These are phyloP conservation scores for Lophura nycthemera DNA, from an alignment of 2,113 vertebrate genomes.

Conservation along the genomic window DNA sequence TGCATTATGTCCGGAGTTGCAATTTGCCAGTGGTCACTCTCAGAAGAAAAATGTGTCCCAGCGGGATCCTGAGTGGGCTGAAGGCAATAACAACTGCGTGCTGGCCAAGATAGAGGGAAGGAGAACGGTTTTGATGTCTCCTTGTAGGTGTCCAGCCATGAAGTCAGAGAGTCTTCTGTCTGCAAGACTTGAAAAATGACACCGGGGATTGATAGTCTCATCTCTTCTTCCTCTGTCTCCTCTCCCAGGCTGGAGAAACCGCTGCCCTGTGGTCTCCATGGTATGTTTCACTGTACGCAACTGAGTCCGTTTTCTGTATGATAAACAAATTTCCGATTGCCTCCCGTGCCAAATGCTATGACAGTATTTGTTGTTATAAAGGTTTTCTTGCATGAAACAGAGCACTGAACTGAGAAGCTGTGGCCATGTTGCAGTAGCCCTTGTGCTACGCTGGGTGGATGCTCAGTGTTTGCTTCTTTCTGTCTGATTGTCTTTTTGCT, in stretches of 20 bases:
- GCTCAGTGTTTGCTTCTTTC: neutral
- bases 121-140: neutral
- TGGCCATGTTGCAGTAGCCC: neutral
- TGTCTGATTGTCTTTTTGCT: neutral
- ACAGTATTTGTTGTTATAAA: neutral
- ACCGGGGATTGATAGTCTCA: neutral
- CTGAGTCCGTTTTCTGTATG: neutral
- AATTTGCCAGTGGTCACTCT: neutral
- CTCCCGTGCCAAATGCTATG: neutral
- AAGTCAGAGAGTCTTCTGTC: neutral
- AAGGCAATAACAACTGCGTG: rapidly evolving
- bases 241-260: neutral
- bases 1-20: rapidly evolving
- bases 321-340: neutral
- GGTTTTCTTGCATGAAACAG: neutral
- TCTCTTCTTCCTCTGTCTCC: neutral
- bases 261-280: neutral
- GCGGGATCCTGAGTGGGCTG: rapidly evolving
- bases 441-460: rapidly evolving
- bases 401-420: neutral
- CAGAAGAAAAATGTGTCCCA: neutral
- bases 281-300: neutral
- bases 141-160: neutral
- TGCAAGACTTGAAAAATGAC: neutral
- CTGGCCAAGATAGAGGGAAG: neutral